Base-by-base conservation (phyloP, 2,113 vertebrate genomes). In the Apteryx owenii region DNA sequence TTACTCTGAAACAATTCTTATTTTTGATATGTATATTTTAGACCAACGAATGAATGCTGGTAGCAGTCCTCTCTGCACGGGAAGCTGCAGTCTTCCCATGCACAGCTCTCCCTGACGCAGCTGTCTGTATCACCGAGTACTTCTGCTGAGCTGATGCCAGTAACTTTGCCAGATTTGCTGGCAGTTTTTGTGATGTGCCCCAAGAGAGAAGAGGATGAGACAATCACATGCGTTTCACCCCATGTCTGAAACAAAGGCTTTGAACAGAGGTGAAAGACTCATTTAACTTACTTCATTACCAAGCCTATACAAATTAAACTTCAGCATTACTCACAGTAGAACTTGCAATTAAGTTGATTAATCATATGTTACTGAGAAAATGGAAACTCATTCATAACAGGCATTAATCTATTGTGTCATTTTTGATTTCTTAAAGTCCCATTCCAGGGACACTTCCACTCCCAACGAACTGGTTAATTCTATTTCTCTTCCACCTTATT, bases 271-370 rank as follows among this genome's bases (percentile, higher is more conserved):
- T 72, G 87, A 83, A 96, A 95, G 88, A 93, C 89, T 96, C 89
- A 71, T 93, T 89, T 83, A 75, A 75, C 93, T 95, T 72, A 90
- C 89, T 97, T 90, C 92, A 89, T 88, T 86, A 95, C 78, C 81
- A 85, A 96, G 89, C 94, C 87, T 83, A 10, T 91, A 88, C 71
- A 97, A 95, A 97, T 95, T 94, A 95, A 94, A 93, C 65, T 71
- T 89, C 68, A 81, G 10, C 76, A 91, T 97, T 95, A 95, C 94
- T 97, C 97, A 97, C 65, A 75, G 91, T 44, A 83, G 3, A 38
- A 78, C 91, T 96, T 94, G 91, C 89, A 96, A 97, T 97, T 97
- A 96, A 90, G 93, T 88, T 96, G 94, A 95, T 96, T 97, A 95
- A 97, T 97, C 93, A 94, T 93, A 95, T 69, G 89, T 93, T 97